Base-by-base conservation (phyloP, 2,797 vertebrate species). In the Myoxocephalus aenaeus region DNA sequence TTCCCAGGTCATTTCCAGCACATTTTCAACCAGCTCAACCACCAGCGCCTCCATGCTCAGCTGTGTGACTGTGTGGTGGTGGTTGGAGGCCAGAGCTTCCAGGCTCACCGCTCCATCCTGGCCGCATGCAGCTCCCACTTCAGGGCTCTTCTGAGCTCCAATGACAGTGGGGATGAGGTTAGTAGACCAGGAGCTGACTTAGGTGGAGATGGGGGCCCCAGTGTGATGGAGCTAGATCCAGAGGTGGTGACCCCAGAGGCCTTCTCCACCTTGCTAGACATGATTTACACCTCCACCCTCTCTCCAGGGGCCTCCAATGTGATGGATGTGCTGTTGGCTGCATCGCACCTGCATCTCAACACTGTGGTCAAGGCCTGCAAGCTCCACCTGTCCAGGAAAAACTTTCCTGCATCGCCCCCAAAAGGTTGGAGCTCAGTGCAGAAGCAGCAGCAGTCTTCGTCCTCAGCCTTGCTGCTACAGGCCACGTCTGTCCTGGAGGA, bases 81-180 rank as follows among this genome's bases (percentile, higher is more conserved):
- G 36, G 97, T 99, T 70, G 98, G 98, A 4, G 96, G 93, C 27
- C 95, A 96, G 71, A 97, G 96, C 83, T 99, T 99, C 92, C 97
- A 96, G 86, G 98, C 98, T 5, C 98, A 99, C 74, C 96, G 97
- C 73, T 97, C 98, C 0, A 96, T 99, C 27, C 90, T 99, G 77
- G 97, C 98, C 0, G 98, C 98, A 1, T 97, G 97, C 92, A 99
- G 98, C 91, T 99, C 98, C 0, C 98, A 99, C 83, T 99, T 99
- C 90, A 96, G 96, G 53, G 97, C 98, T 48, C 95, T 99, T 0
- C 97, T 99, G 82, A 97, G 95, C 1, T 96, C 97, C 58, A 80
- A 1, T 8, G 86, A 91, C 53, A 22, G 64, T 65, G 90, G 94
- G 0, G 89, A 91, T 4, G 82, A 87, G 14, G 69, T 34, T 7